Base-by-base conservation (phyloP, 37 sponge, comb jelly and placozoan genomes). In the Corticium candelabrum region DNA sequence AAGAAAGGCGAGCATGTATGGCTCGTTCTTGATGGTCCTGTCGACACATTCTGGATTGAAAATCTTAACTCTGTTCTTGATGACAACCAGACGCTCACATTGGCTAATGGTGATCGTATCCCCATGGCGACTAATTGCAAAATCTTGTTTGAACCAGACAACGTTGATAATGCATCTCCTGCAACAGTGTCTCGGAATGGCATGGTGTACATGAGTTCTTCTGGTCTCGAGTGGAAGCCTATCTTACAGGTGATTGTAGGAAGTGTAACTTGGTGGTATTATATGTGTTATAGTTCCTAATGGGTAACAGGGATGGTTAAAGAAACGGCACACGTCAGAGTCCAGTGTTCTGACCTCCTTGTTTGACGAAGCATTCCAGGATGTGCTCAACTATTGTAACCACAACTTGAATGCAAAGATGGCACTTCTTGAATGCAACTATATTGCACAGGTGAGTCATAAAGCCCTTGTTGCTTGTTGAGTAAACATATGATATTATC, bases 41-140 rank as follows among this genome's bases (percentile, higher is more conserved):
- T 97, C 36, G 99, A 97, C 90, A 91, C 99, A 3, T 87, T 97
- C 38, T 97, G 99, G 99, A 97, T 97, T 74, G 99, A 97, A 82
- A 97, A 97, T 76, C 85, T 97, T 69, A 97, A 97, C 85, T 87
- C 86, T 84, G 99, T 97, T 35, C 74, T 97, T 82, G 99, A 97
- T 39, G 99, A 97, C 80, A 97, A 97, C 87, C 94, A 94, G 86
- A 97, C 94, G 0, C 89, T 97, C 34, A 94, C 94, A 1, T 85
- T 97, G 43, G 94, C 94, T 37, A 97, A 94, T 78, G 99, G 99
- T 2, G 99, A 97, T 39, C 85, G 94, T 5, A 97, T 97, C 27
- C 90, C 93, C 37, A 97, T 97, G 99, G 84, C 92, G 21, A 87
- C 92, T 29, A 83, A 86, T 68, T 94, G 94, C 79, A 97, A 97